Conservation (phyloP, 2,797 vertebrate genomes). For the Enteromius unitaeniatus region DNA sequence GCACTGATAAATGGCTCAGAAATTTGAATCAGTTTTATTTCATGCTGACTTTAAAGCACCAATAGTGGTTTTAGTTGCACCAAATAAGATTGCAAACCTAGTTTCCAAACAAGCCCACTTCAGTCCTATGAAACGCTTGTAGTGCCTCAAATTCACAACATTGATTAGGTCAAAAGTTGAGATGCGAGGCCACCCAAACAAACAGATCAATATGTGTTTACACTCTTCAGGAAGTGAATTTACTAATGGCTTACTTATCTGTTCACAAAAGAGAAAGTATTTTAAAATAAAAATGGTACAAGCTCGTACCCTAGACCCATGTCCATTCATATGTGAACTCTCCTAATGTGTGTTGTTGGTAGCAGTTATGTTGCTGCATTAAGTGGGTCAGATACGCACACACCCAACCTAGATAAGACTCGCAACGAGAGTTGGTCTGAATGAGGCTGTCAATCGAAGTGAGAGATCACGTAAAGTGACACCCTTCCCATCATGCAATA, state of each 20-base stretch:
- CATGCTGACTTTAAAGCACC: neutral
- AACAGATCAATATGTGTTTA: slow-evolving; percentile 3
- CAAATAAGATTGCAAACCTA: neutral
- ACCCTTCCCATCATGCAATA: slow-evolving; percentile 56
- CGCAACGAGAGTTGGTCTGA: slow-evolving; percentile 16
- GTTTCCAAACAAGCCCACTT: neutral
- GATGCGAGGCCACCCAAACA: neutral
- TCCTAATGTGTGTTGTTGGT: neutral
- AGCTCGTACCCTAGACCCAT: neutral
- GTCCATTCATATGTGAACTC: slow-evolving; percentile 9
- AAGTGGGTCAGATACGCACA: slow-evolving; percentile 28
- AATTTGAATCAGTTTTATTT: neutral
- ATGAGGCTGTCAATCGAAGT: slow-evolving; percentile 58
- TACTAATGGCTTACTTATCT: slow-evolving; percentile 13
- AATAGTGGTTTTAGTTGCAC: neutral
- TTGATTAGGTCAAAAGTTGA: neutral
- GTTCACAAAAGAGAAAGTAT: slow-evolving; percentile 16
- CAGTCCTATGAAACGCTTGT: neutral
- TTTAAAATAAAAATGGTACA: neutral
- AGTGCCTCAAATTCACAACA: neutral
- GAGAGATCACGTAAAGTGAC: slow-evolving; percentile 55
- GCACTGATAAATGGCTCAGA: neutral
- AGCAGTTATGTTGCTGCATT: slow-evolving; percentile 14
- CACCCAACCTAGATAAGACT: slow-evolving; percentile 35
- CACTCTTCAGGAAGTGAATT: neutral